Evolutionary conservation across 2,888 invertebrate species (phyloP), one percentile per base, ranked within the genome.

Genomic region (Diarsia dahlii): DNA sequence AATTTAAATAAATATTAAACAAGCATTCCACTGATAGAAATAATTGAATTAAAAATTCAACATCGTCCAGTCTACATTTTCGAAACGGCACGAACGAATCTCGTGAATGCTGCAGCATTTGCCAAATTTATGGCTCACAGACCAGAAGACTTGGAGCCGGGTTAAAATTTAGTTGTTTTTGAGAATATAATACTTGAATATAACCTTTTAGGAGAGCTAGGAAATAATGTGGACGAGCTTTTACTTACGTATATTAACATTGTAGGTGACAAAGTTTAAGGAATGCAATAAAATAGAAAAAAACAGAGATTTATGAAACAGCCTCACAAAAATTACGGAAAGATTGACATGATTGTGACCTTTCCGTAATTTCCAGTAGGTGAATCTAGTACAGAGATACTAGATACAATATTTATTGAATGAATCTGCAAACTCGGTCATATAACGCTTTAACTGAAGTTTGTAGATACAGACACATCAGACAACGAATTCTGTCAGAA

Each of bases 91-190:
- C 71, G 66, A 72, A 76, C 70, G 76, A 81, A 88, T 87, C 87
- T 87, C 84, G 80, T 89, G 87, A 89, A 89, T 87, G 84, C 84
- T 86, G 87, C 86, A 81, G 81, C 60, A 87, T 89, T 90, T 88
- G 84, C 87, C 78, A 87, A 90, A 91, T 91, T 90, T 91, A 92
- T 91, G 74, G 87, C 80, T 79, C 84, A 67, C 80, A 78, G 86
- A 84, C 80, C 87, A 86, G 78, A 85, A 84, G 78, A 82, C 69
- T 78, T 77, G 78, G 84, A 82, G 45, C 70, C 63, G 64, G 65
- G 74, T 67, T 71, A 71, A 75, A 84, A 75, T 83, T 82, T 76
- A 71, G 60, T 76, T 80, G 71, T 81, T 82, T 76, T 79, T 74
- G 28, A 63, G 75, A 64, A 84, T 58, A 79, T 82, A 48, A 72